Evolutionary conservation across 2,888 invertebrate genomes (phyloP).

Genomic region (Plagodis dolabraria): DNA sequence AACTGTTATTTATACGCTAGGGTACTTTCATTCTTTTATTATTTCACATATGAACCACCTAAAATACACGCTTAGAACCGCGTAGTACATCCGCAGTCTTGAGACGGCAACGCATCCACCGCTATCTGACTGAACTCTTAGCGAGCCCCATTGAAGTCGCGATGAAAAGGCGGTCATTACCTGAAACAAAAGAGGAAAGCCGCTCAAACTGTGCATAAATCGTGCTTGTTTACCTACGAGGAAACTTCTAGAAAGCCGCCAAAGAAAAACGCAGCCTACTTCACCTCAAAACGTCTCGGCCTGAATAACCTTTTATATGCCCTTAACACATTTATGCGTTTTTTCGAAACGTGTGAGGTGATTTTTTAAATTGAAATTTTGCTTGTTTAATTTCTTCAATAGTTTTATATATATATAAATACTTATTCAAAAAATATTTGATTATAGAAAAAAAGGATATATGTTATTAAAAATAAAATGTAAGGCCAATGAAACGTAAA

Average conservation of each 20-base stretch:
- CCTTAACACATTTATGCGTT: conserved; percentile 55
- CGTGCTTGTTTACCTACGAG: conserved; percentile 78
- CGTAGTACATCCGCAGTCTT: conserved; percentile 29
- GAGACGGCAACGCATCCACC: conserved; percentile 31
- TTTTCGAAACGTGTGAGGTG: conserved; percentile 12
- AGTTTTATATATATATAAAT: background rate
- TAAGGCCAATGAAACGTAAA: no score
- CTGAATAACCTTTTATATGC: conserved; percentile 64
- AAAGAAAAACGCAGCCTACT: conserved; percentile 80
- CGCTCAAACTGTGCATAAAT: conserved; percentile 81
- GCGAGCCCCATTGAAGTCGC: conserved; percentile 70
- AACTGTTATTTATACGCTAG: no score
- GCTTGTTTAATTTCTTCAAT: background rate
- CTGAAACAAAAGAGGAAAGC: conserved; percentile 81
- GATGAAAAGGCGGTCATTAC: conserved; percentile 84
- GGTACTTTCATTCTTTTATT: background rate
- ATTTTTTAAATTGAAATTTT: conserved; percentile 11
- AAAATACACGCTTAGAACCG: conserved; percentile 25
- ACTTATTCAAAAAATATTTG: no score
- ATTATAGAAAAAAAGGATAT: no score
- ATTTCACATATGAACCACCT: background rate
- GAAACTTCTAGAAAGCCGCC: conserved; percentile 70
- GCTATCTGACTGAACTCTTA: conserved; percentile 72
- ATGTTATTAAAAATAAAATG: no score
- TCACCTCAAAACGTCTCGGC: conserved; percentile 51